These are phyloP conservation scores for Micromys minutus DNA, from an alignment of 2,113 vertebrate genomes.

Conservation along the genomic window DNA sequence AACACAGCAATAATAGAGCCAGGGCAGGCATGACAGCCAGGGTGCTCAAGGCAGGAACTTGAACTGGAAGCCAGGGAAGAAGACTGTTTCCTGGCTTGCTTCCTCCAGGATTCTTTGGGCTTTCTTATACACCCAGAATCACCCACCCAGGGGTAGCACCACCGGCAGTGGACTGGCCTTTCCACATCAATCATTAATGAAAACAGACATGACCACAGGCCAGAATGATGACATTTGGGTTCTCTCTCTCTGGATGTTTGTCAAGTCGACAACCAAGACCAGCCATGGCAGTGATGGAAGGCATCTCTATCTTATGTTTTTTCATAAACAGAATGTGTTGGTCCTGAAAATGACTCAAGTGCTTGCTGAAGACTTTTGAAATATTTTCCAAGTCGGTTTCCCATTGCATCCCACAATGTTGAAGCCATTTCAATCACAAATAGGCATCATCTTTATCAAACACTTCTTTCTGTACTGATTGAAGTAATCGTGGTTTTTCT, in stretches of 20 bases:
- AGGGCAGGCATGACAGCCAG: no score
- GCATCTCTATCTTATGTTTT: not conserved
- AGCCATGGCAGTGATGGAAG: not conserved
- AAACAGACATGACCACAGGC: not conserved
- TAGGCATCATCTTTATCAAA: not conserved
- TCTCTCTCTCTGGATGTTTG: not conserved
- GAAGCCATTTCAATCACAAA: not conserved
- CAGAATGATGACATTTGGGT: not conserved
- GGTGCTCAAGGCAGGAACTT: not conserved
- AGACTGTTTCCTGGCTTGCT: not conserved
- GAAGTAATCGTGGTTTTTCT: not conserved
- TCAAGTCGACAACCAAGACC: not conserved
- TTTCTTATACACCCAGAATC: not conserved
- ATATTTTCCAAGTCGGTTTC: not conserved
- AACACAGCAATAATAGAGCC: not conserved
- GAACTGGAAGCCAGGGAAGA: not conserved
- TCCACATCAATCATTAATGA: not conserved
- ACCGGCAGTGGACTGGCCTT: not conserved
- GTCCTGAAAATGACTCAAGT: not conserved
- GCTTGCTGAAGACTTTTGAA: not conserved
- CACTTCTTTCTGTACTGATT: not conserved
- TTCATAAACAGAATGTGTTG: not conserved
- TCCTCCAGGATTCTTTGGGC: not conserved
- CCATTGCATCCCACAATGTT: not conserved
- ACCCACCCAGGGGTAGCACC: not conserved